A percentile compares a stretch with the other conserved stretches of the same genome.
Evolutionary conservation across 2,797 vertebrate species (phyloP).

Genomic region (Xiphophorus birchmanni): DNA sequence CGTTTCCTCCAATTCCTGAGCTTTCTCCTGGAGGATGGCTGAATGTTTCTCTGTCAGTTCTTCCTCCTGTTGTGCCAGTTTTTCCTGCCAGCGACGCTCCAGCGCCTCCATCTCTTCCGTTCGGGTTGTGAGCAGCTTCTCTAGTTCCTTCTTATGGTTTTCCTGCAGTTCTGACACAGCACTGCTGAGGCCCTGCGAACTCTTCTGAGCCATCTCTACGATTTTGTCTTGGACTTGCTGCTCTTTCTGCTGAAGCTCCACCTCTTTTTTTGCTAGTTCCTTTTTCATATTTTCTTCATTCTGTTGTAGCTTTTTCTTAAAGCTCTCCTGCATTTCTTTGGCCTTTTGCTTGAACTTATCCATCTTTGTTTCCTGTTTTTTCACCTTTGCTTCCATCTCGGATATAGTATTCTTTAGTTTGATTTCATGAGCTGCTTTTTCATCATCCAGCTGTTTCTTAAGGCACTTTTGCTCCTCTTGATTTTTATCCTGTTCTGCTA

Average conservation of each 20-base stretch:
- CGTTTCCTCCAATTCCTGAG: constrained; percentile 82
- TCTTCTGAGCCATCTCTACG: constrained; percentile 89
- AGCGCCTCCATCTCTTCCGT: constrained; percentile 79
- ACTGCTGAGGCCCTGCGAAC: constrained; percentile 86
- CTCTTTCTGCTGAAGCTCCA: constrained; percentile 89
- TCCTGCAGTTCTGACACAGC: constrained; percentile 86
- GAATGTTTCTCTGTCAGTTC: constrained; percentile 85
- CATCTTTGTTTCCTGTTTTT: constrained; percentile 88
- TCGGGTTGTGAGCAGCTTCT: constrained; percentile 80
- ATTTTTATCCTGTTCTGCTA: constrained; percentile 73
- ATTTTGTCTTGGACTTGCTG: constrained; percentile 89
- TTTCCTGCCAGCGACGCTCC: constrained; percentile 81
- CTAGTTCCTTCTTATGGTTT: constrained; percentile 88
- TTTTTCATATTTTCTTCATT: constrained; percentile 88
- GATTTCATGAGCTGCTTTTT: constrained; percentile 79
- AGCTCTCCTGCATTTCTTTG: constrained; percentile 90
- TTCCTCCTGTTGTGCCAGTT: constrained; percentile 83
- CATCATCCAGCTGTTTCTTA: constrained; percentile 79
- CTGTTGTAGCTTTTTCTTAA: constrained; percentile 89
- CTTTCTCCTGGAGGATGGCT: constrained; percentile 84
- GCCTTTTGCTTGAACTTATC: constrained; percentile 89
- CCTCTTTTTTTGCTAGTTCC: constrained; percentile 87
- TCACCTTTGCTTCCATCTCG: constrained; percentile 88
- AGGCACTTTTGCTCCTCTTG: constrained; percentile 79
- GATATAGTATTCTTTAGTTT: constrained; percentile 78